phyloP scores from a whole-genome alignment of 2,113 vertebrate species.

The Murina feae region DNA sequence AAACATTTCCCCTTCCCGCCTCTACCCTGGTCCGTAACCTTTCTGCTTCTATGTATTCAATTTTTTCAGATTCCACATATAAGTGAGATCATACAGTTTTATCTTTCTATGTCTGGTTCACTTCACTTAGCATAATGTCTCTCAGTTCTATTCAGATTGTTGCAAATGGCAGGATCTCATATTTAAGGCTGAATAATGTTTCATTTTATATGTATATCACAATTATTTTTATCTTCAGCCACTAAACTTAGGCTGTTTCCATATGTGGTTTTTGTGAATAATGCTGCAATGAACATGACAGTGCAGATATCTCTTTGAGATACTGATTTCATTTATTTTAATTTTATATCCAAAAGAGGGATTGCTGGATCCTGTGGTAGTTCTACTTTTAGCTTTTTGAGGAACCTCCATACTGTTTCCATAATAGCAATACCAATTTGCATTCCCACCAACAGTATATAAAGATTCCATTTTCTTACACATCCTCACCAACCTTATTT shows the following conservation, averaged over 20 bases:
- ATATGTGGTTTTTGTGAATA: neutral
- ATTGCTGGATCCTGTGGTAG: neutral
- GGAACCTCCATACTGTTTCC: neutral
- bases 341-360: neutral
- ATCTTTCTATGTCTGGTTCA: neutral
- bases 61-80: neutral
- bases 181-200: neutral
- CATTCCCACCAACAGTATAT: neutral
- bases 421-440: neutral
- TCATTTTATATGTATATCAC: neutral
- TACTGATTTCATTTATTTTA: neutral
- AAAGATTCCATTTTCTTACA: neutral
- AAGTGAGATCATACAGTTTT: neutral
- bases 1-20: neutral
- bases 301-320: too few species aligned
- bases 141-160: neutral
- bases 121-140: neutral
- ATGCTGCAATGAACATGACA: neutral
- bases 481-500: neutral
- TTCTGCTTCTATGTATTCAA: neutral
- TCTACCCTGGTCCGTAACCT: neutral
- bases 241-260: neutral
- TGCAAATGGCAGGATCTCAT: neutral
- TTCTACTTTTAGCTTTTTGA: neutral
- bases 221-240: neutral